Conservation (phyloP, 2,797 vertebrate species). For the Rallus crepitans region DNA sequence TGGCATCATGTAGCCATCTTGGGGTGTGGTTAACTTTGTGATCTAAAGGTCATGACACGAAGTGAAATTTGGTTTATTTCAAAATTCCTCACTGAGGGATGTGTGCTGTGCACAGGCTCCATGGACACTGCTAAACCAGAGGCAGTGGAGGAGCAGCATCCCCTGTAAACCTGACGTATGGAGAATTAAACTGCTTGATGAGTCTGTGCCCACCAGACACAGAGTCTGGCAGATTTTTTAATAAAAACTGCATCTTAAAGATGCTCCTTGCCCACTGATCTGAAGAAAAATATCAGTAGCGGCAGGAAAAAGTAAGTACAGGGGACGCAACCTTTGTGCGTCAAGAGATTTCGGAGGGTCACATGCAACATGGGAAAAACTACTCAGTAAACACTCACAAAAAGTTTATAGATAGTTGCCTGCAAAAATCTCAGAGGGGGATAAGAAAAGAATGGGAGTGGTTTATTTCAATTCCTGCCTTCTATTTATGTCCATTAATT, state of each 20-base stretch:
- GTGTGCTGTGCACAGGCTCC: background rate
- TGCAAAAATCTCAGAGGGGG: constrained; percentile 25
- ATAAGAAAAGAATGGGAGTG: constrained; percentile 54
- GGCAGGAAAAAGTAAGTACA: background rate
- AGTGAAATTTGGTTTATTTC: background rate
- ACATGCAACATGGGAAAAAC: constrained; percentile 45
- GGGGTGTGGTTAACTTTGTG: background rate
- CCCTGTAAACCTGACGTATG: background rate
- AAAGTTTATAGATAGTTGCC: constrained; percentile 19
- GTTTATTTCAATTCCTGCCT: constrained; percentile 59
- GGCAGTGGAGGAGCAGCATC: background rate
- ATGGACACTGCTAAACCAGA: background rate
- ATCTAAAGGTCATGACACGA: background rate
- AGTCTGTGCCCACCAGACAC: background rate
- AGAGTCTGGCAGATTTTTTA: background rate
- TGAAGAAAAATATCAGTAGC: background rate
- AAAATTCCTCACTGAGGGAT: background rate
- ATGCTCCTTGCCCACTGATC: background rate
- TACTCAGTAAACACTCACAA: constrained; percentile 7
- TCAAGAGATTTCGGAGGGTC: constrained; percentile 18
- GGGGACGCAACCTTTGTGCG: background rate
- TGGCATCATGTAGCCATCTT: background rate
- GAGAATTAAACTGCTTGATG: background rate
- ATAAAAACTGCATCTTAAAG: background rate
- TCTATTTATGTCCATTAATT: constrained; percentile 63